Evolutionary conservation across 2,888 invertebrate genomes (phyloP), one percentile per base, ranked within the genome.

Genomic region (Phasia obesa): DNA sequence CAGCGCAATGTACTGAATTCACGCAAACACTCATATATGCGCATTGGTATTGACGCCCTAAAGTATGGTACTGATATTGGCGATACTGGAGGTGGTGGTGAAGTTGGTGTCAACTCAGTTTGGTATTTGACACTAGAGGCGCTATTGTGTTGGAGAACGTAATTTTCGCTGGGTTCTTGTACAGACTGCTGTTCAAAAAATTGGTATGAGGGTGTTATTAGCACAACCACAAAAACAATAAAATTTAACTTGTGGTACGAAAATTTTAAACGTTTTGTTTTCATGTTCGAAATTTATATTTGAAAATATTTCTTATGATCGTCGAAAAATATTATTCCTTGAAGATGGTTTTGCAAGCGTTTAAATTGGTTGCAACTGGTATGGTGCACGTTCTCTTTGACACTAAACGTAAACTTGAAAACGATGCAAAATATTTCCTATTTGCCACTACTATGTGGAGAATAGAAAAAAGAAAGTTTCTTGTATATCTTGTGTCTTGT

Each of bases 1-100:
- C 94, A 94, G 89, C 93, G 93, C 76, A 92, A 81, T 6, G 93
- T 89, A 59, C 92, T 93, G 23, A 87, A 88, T 35, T 87, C 88
- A 9, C 88, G 86, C 31, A 92, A 87, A 71, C 92, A 92, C 70
- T 90, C 89, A 49, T 90, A 90, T 44, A 92, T 88, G 19, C 90
- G 88, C 84, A 88, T 88, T 3, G 91, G 91, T 70, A 91, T 90
- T 19, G 90, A 88, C 67, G 90, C 88, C 86, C 87, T 89, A 85
- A 89, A 87, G 84, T 90, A 90, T 87, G 90, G 88, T 67, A 89
- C 87, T 69, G 87, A 87, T 21, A 62, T 79, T 11, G 60, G 53
- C 2, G 49, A 17, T 11, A 11, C 31, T 57, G 31, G n/a, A 47
- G 25, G 0, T 19, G 49, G 2, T 9, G 21, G 23, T 21, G 15